Evolutionary conservation across 2,113 vertebrate species (phyloP), one percentile per base, ranked within the genome.

Genomic region (Nansenia antarctica): DNA sequence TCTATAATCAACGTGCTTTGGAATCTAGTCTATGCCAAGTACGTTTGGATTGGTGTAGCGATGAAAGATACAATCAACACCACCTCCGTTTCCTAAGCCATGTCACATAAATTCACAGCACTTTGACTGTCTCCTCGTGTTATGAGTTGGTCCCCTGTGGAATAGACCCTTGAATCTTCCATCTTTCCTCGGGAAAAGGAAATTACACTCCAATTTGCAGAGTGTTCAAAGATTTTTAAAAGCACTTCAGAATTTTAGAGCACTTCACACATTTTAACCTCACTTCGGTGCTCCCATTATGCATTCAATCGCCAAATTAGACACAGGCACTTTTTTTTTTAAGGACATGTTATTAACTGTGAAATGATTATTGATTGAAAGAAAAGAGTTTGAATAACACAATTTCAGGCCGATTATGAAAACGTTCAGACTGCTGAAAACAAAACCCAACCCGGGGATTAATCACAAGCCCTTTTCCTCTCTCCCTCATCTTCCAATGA

Each of bases 321-420:
- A 39, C 12, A 49, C 45, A 22, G 45, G n/a, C 53, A 18, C 39
- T 42, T 42, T 45, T 20, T 30, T 42, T 32, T 55, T 53, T 52
- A 69, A 53, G 45, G 42, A 20, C 24, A 18, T 20, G 32, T 62
- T 61, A 49, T 52, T 37, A n/a, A 60, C 42, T 26, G 42, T 69
- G 67, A 61, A 69, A 62, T 69, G 15, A 49, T 37, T 29, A 12
- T 35, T 37, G 30, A 53, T 64, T 71, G 37, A 37, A 59, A n/a
- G 57, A 34, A 27, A 27, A 20, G 30, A 60, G 30, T 34, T 34
- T 60, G 30, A 34, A 34, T 20, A 60, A 60, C 58, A 60, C n/a
- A 0, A 20, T 34, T 15, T 22, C 2, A 60, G 31, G 18, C n/a
- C 9, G n/a, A 29, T 32, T n/a, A 18, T 34, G 31, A 60, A 60